Conservation (phyloP, 2,113 vertebrate genomes). For the Myrmecophaga tridactyla region DNA sequence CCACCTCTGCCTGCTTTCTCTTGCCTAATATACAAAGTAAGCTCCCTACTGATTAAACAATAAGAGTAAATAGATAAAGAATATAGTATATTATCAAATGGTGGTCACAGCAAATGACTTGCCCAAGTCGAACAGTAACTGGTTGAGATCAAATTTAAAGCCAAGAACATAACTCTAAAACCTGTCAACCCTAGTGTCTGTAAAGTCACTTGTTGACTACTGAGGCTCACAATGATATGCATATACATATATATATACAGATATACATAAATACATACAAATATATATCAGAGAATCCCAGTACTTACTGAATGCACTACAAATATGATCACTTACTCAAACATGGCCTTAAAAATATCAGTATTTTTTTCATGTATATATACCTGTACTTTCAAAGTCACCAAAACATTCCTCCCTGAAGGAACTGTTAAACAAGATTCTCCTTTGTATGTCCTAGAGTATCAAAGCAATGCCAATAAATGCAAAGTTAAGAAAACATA, state of each 20-base stretch:
- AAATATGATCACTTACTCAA: not conserved
- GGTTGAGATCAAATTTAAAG: slow-evolving; percentile 14
- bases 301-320: not conserved
- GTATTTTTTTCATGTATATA: not conserved
- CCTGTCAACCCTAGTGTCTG: not conserved
- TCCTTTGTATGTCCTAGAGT: not conserved
- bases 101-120: not conserved
- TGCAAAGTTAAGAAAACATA: not conserved
- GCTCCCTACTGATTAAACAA: not conserved
- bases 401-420: not conserved
- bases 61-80: slow-evolving; percentile 27
- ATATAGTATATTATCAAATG: not conserved
- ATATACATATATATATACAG: too few relatives aligned
- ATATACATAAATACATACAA: too few relatives aligned
- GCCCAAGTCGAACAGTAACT: not conserved
- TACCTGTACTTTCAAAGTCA: not conserved
- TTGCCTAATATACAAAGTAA: not conserved
- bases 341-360: not conserved
- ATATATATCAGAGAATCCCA: not conserved
- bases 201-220: not conserved
- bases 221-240: not conserved
- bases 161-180: not conserved
- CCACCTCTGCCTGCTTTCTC: not conserved
- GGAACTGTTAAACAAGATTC: not conserved
- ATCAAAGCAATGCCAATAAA: not conserved